phyloP scores from a whole-genome alignment of 2,888 invertebrate species.

The Stenolophus ochropezus region DNA sequence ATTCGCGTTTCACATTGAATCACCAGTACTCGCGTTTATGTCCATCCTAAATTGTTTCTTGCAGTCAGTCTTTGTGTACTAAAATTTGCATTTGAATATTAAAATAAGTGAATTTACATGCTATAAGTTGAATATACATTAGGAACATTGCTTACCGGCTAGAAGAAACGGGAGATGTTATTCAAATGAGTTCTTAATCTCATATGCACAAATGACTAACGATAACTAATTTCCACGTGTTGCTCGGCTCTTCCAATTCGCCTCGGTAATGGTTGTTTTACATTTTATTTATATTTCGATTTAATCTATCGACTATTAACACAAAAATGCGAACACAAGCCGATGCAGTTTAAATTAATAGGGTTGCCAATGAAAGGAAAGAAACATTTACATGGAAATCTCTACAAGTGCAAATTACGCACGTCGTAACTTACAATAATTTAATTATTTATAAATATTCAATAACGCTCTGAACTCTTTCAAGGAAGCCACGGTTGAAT shows the following conservation, averaged over 20 bases:
- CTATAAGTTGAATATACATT: conserved; percentile 39
- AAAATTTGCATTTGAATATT: conserved; percentile 46
- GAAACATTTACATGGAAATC: conserved; percentile 53
- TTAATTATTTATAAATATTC: conserved; percentile 59
- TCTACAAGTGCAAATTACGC: conserved; percentile 51
- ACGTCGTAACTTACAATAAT: conserved; percentile 43
- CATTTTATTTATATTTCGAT: conserved; percentile 56
- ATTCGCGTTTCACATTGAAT: neutral
- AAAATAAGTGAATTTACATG: conserved; percentile 47
- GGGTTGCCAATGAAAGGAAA: conserved; percentile 38
- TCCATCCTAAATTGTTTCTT: conserved; percentile 44
- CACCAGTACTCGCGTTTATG: conserved; percentile 2
- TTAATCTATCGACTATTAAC: conserved; percentile 50
- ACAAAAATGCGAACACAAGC: conserved; percentile 32
- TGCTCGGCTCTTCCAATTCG: neutral
- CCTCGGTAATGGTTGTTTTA: conserved; percentile 38
- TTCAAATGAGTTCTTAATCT: conserved; percentile 57
- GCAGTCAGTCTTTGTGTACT: conserved; percentile 33
- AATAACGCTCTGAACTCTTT: conserved; percentile 28
- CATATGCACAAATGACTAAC: conserved; percentile 58
- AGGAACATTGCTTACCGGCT: conserved; percentile 12
- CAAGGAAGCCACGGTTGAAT: conserved; percentile 6
- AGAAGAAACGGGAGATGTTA: conserved; percentile 47
- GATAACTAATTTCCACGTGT: conserved; percentile 51
- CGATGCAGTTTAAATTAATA: conserved; percentile 45